Conservation (phyloP, 2,113 vertebrate species). For the Taxidea taxus region DNA sequence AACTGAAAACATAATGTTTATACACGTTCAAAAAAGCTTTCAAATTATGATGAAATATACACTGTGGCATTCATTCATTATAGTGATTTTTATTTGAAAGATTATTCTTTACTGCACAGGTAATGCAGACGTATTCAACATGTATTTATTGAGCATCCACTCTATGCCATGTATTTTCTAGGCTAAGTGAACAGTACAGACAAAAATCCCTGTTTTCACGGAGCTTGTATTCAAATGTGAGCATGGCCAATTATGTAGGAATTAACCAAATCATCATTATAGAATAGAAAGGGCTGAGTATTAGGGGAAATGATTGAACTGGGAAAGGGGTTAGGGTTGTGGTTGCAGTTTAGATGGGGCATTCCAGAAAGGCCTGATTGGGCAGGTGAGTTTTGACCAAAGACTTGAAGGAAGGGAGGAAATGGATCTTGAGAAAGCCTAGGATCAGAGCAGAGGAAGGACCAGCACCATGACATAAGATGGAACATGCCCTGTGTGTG, state of each 20-base stretch:
- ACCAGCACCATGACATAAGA: background rate
- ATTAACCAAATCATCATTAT: background rate
- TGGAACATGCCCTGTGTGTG: no score
- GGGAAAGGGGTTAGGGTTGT: background rate
- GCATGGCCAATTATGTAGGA: background rate
- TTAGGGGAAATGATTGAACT: background rate
- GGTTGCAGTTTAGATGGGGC: background rate
- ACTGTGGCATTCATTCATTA: background rate
- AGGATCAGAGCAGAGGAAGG: background rate
- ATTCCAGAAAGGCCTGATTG: background rate
- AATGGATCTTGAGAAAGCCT: background rate
- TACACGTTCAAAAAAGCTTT: background rate
- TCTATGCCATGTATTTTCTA: background rate
- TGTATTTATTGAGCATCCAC: background rate
- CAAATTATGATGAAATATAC: background rate
- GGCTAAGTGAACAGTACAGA: background rate
- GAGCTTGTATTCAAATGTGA: background rate
- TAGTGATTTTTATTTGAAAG: background rate
- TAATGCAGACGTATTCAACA: background rate
- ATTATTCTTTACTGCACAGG: background rate
- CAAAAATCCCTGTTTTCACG: background rate
- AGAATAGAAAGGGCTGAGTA: background rate
- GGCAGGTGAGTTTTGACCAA: background rate
- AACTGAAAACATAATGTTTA: background rate
- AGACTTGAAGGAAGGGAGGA: background rate